Base-by-base conservation (phyloP, 2,888 invertebrate genomes). In the Archaeoteleia sp. region DNA sequence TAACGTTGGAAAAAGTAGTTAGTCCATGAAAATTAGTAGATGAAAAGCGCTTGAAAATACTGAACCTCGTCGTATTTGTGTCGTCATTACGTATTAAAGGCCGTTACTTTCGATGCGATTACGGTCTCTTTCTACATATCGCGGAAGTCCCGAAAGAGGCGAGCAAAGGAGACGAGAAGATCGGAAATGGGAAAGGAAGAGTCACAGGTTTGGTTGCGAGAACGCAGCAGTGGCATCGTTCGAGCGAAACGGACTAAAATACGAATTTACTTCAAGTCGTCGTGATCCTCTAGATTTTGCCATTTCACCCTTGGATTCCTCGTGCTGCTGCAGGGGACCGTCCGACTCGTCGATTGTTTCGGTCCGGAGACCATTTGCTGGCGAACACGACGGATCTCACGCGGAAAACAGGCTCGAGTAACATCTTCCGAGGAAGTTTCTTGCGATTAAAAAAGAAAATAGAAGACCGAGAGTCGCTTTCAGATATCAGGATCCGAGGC, bases 181-280 rank as follows among this genome's bases (percentile, higher is more conserved):
- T 53, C 61, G 53, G 55, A 67, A 55, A 49, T 27, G 46, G 61
- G 15, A 45, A 43, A 48, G 51, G 32, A 46, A 7, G 10, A 25
- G 27, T 6, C 39, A 9, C 14, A 61, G 65, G 49, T 37, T 25
- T 12, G 57, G 51, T 51, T 51, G 57, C 57, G 61, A 27, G 49
- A 25, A 48, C 45, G 65, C 69, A 57, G 57, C 60, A 65, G 65
- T 46, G 15, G 35, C 54, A 53, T 57, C 61, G 61, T 40, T 66
- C 65, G 48, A 66, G 69, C 65, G 69, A 61, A 66, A 69, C 69
- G 65, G 53, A 57, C 61, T 66, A 61, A 57, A 53, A 72, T 70
- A 71, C 67, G 72, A 76, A 74, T 76, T 74, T 75, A 71, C 70
- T 73, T 40, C 30, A 40, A 67, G 45, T 69, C 54, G 48, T 51